A percentile compares a stretch with the other conserved stretches of the same genome.
Evolutionary conservation across 2,113 vertebrate genomes (phyloP).

Genomic region (Camelus dromedarius): DNA sequence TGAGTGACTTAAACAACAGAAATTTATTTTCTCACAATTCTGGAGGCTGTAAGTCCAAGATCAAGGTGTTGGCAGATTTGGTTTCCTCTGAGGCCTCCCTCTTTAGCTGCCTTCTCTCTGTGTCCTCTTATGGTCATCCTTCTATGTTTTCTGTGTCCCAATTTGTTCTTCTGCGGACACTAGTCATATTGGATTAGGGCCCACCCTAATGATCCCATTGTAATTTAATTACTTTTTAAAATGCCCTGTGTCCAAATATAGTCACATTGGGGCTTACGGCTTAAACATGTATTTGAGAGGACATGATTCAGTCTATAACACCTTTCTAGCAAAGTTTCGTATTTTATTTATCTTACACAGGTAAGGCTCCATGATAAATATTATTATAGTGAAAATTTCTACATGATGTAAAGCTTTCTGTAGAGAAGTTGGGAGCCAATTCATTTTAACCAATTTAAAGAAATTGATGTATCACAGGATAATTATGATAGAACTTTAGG

Average conservation of each 20-base stretch:
- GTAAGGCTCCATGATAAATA: background rate
- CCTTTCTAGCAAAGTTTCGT: slow-evolving; percentile 18
- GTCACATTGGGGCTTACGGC: background rate
- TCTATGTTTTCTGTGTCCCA: background rate
- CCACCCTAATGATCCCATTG: background rate
- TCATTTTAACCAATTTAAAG: slow-evolving; percentile 39
- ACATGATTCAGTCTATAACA: background rate
- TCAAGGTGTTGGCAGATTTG: background rate
- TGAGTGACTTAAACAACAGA: background rate
- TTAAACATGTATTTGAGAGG: background rate
- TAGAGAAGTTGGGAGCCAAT: background rate
- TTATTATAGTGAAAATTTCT: background rate
- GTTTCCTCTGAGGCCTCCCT: background rate
- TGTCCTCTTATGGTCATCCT: background rate
- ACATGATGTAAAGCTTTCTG: background rate
- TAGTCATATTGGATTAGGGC: background rate
- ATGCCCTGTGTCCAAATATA: background rate
- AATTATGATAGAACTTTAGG: slow-evolving; percentile 38
- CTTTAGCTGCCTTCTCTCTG: background rate
- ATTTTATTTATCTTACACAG: slow-evolving; percentile 22
- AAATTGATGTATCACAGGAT: background rate
- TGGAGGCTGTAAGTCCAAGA: background rate
- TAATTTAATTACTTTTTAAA: background rate
- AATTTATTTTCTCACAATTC: slow-evolving; percentile 17
- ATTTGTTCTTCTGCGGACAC: background rate